Conservation (phyloP, 2,113 vertebrate species). For the Onychostruthus taczanowskii region DNA sequence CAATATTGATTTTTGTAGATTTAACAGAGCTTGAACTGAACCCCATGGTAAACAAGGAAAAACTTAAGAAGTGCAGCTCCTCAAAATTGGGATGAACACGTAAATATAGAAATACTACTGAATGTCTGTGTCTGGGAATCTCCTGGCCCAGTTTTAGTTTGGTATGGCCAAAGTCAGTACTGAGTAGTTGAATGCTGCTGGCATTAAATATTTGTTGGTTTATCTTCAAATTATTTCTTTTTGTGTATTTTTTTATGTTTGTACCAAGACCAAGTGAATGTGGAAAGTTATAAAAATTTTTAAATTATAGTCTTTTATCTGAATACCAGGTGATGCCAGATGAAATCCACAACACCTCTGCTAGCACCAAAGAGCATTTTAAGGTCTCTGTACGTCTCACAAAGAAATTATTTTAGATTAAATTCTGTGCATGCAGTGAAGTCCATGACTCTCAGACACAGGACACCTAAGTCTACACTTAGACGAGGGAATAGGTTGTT, state of each 20-base stretch:
- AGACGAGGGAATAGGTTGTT: not conserved
- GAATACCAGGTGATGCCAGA: not conserved
- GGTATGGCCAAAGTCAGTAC: not conserved
- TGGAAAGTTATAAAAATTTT: not conserved
- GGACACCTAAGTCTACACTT: not conserved
- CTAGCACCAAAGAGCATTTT: not conserved
- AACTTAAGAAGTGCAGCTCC: slow-evolving; percentile 60
- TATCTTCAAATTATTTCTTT: not conserved
- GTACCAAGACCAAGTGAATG: not conserved
- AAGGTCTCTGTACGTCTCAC: not conserved
- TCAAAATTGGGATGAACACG: not conserved
- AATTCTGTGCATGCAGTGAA: not conserved
- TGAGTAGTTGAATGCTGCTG: not conserved
- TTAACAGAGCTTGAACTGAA: slow-evolving; percentile 80
- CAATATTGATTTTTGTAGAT: slow-evolving; percentile 90
- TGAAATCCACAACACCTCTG: not conserved
- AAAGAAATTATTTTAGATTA: not conserved
- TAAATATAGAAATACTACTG: slow-evolving; percentile 14
- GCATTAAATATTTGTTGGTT: not conserved
- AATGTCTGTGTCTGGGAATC: not conserved
- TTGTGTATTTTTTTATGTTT: not conserved
- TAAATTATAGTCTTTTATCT: not conserved
- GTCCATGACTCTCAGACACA: not conserved
- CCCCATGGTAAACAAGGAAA: slow-evolving; percentile 44
- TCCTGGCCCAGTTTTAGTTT: not conserved